A percentile compares a stretch with the other conserved stretches of the same genome.
phyloP scores from a whole-genome alignment of 2,797 vertebrate genomes.

The Octomys mimax region DNA sequence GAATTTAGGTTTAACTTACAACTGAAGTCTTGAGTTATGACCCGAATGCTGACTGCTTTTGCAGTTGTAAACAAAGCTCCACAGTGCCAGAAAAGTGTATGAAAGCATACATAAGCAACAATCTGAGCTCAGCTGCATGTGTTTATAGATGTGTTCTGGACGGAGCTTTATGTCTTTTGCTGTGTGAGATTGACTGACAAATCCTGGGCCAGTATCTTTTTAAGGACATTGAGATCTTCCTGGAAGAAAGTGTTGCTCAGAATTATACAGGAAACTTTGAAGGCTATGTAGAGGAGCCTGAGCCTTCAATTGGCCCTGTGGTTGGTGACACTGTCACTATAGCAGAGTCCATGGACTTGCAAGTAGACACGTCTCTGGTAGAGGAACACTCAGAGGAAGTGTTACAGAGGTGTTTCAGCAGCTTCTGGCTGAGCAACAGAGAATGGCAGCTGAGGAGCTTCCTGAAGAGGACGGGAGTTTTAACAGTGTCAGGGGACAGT shows the following conservation, averaged over 20 bases:
- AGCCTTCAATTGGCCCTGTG: neutral
- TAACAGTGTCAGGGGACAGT: neutral
- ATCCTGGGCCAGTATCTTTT: neutral
- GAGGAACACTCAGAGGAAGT: neutral
- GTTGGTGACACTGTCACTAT: neutral
- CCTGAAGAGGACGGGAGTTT: neutral
- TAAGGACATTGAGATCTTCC: neutral
- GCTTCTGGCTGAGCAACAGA: neutral
- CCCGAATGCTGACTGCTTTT: too few species aligned
- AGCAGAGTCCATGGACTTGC: neutral
- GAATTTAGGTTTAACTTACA: too few species aligned
- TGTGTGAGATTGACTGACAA: neutral
- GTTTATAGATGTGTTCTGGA: neutral
- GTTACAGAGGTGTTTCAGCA: neutral
- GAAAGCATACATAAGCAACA: neutral
- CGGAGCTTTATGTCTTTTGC: neutral
- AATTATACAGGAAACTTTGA: neutral
- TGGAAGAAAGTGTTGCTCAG: neutral
- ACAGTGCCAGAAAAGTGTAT: too few species aligned
- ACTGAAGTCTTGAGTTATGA: too few species aligned
- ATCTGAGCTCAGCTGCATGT: neutral
- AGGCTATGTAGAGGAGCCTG: neutral
- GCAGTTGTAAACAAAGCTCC: too few species aligned
- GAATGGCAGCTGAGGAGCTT: neutral
- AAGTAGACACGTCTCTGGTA: neutral